A percentile compares a stretch with the other conserved stretches of the same genome.
These are phyloP conservation scores for Saxicola maurus DNA, from an alignment of 2,797 vertebrate species.

Conservation along the genomic window DNA sequence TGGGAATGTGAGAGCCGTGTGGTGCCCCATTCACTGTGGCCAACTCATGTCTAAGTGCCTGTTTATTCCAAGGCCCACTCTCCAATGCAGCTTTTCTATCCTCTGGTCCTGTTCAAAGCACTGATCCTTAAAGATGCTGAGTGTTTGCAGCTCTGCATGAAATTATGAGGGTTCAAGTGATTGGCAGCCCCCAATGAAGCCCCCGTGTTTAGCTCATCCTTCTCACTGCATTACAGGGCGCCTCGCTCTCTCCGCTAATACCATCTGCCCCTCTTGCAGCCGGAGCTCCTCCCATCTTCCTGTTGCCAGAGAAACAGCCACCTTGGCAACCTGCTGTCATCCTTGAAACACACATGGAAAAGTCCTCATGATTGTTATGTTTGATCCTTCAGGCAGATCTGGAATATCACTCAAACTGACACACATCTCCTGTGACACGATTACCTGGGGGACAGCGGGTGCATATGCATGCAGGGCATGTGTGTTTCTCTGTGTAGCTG, in stretches of 20 bases:
- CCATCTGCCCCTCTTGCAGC: constrained; percentile 45
- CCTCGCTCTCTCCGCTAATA: background rate
- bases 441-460: constrained; percentile 15
- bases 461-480: background rate
- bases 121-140: background rate
- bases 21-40: background rate
- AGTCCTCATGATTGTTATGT: constrained; percentile 57
- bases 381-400: constrained; percentile 59
- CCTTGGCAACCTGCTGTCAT: constrained; percentile 75
- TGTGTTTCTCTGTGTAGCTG: background rate
- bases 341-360: constrained; percentile 64
- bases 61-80: background rate
- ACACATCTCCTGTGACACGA: constrained; percentile 23
- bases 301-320: constrained; percentile 77
- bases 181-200: background rate
- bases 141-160: background rate
- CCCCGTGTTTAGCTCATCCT: background rate
- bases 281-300: constrained; percentile 66
- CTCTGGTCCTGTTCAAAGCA: background rate
- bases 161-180: background rate
- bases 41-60: background rate
- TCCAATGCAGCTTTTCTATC: background rate
- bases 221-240: background rate
- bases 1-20: background rate
- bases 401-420: constrained; percentile 56